Conservation (phyloP, 2,113 vertebrate genomes). For the Capreolus pygargus region DNA sequence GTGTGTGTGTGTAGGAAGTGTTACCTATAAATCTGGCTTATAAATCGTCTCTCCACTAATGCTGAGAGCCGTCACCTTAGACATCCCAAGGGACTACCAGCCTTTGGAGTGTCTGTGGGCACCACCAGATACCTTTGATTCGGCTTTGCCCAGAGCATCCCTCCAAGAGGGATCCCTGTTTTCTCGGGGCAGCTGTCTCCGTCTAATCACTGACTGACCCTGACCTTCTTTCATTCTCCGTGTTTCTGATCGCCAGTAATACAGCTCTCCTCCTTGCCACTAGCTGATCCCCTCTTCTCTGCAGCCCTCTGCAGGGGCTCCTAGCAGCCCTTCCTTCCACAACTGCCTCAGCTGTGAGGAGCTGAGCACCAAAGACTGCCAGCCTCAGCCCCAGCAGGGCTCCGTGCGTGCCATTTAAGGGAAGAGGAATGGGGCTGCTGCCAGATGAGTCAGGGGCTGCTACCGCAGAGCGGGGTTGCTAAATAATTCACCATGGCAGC, state of each 20-base stretch:
- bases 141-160: neutral
- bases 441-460: neutral
- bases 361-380: neutral
- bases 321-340: neutral
- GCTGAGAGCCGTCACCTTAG: neutral
- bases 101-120: neutral
- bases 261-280: neutral
- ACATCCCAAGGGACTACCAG: neutral
- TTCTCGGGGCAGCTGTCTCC: neutral
- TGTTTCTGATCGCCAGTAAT: neutral
- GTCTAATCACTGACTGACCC: neutral
- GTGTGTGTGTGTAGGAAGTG: neutral
- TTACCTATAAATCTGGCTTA: neutral
- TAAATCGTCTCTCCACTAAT: neutral
- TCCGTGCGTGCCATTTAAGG: neutral
- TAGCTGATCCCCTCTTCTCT: neutral
- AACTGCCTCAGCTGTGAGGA: neutral
- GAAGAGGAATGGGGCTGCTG: slow-evolving; percentile 32
- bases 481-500: slow-evolving; percentile 76
- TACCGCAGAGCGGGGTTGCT: slow-evolving; percentile 53
- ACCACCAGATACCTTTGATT: neutral
- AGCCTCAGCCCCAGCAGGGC: neutral
- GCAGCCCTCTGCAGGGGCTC: neutral
- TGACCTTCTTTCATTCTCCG: neutral
- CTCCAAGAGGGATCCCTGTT: neutral